These are phyloP conservation scores for Caranx melampygus DNA, from an alignment of 2,113 vertebrate species.

Conservation along the genomic window DNA sequence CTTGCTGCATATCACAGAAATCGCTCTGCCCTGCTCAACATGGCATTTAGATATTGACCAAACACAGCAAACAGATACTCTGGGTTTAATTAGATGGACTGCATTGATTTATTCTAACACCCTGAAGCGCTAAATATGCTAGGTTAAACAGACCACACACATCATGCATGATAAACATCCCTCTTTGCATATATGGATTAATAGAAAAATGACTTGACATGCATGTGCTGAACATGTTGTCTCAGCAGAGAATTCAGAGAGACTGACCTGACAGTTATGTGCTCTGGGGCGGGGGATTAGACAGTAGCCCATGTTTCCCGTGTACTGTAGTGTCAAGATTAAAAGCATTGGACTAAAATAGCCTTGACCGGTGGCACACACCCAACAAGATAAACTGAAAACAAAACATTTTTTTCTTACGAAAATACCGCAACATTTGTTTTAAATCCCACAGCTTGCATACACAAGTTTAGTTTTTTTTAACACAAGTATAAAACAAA, in stretches of 20 bases:
- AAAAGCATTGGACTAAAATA: constrained; percentile 43
- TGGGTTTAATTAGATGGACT: constrained; percentile 67
- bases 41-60: constrained; percentile 43
- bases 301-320: constrained; percentile 53
- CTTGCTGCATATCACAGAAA: constrained; percentile 11
- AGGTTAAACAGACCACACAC: constrained; percentile 48
- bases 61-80: constrained; percentile 51
- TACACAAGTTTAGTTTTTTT: constrained; percentile 6
- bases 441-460: not conserved
- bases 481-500: constrained; percentile 10
- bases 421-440: not conserved
- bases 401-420: constrained; percentile 9
- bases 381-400: constrained; percentile 33
- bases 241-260: constrained; percentile 26
- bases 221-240: constrained; percentile 29
- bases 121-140: constrained; percentile 47
- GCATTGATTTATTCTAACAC: constrained; percentile 74
- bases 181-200: constrained; percentile 50
- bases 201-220: constrained; percentile 55
- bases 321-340: constrained; percentile 59
- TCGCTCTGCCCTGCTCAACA: not conserved
- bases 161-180: constrained; percentile 57
- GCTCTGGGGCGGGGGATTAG: constrained; percentile 60
- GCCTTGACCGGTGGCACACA: constrained; percentile 41
- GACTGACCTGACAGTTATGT: constrained; percentile 55